Evolutionary conservation across 2,797 vertebrate species (phyloP), one percentile per base, ranked within the genome.

Genomic region (Phoeniculus purpureus): DNA sequence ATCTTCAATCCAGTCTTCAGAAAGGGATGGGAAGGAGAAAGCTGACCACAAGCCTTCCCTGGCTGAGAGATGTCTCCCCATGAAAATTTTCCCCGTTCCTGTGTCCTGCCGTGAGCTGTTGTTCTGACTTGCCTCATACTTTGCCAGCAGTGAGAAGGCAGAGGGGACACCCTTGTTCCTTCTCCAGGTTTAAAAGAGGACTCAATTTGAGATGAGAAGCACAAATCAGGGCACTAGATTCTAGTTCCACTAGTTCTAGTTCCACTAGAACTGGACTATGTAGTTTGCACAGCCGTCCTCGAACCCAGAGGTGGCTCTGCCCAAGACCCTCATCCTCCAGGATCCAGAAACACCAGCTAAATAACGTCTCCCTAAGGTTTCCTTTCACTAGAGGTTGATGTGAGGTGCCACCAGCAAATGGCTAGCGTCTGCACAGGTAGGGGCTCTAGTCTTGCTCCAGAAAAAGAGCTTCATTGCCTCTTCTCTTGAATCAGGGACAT

Each of bases 401-500:
- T 34, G 51, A 48, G 58, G 26, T 58, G 71, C 86, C 43, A 85
- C 74, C 75, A 86, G 58, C 32, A 29, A 56, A 55, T 70, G 66
- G 56, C 23, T 78, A 45, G 9, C 83, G 70, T 72, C 93, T 93
- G 73, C 66, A 65, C 37, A 85, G 70, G 87, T 65, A 87, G 16
- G 52, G 73, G 50, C 52, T 89, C 85, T 76, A 90, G 17, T 90
- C 72, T 40, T 68, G 9, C 64, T 82, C 62, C 66, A 92, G 89
- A 86, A 55, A 90, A 85, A 84, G 55, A 80, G 5, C 47, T 85
- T 60, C 66, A 73, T 62, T 73, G 27, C 84, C 50, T 92, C 70
- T 89, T 93, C 84, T 89, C 66, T 65, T 62, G 48, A 93, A 77
- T 73, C 81, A 47, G 27, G 70, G 77, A 70, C 74, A 83, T 85